Evolutionary conservation across 2,113 vertebrate genomes (phyloP), one percentile per base, ranked within the genome.

Genomic region (Climacteris rufus): DNA sequence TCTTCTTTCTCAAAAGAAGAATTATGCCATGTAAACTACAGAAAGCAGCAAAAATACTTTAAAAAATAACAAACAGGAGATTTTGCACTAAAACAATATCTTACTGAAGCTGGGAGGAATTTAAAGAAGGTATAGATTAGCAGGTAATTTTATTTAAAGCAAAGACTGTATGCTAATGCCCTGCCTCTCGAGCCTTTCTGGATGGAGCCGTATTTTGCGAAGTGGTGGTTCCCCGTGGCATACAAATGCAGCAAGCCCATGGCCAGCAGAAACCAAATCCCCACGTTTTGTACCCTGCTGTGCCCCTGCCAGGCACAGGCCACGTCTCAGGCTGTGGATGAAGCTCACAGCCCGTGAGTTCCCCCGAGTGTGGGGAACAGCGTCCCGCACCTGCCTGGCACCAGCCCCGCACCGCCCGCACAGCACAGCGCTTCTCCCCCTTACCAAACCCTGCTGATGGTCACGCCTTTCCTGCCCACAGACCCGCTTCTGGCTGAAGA

Each of bases 401-500:
- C 53, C 9, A 33, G 6, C 59, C 15, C 23, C 1, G 3, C 56
- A 45, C 50, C 5, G 49, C 7, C 65, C 15, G 31, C 45, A 2
- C 3, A 23, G 25, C 33, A 8, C 27, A 64, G 28, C 33, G 3
- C 20, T 3, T 35, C 7, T 1, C 11, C 7, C 13, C 37, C 19
- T 2, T 0, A 12, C 15, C 61, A 53, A 45, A 33, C 15, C 13
- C 42, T 9, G 3, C 2, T 0, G 0, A 42, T 10, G 7, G 9
- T 40, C 52, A 21, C 31, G 4, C 19, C 54, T 30, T 15, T 39
- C n/a, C 56, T 39, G 18, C 24, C 42, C 14, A 10, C 20, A 19
- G 12, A 33, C 3, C 40, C 28, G 40, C 7, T 70, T 10, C 69
- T 65, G 42, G 59, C n/a, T 2, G 1, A 21, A 15, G 17, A 15